phyloP scores from a whole-genome alignment of 2,888 invertebrate genomes.

The Zaprionus lineosus region DNA sequence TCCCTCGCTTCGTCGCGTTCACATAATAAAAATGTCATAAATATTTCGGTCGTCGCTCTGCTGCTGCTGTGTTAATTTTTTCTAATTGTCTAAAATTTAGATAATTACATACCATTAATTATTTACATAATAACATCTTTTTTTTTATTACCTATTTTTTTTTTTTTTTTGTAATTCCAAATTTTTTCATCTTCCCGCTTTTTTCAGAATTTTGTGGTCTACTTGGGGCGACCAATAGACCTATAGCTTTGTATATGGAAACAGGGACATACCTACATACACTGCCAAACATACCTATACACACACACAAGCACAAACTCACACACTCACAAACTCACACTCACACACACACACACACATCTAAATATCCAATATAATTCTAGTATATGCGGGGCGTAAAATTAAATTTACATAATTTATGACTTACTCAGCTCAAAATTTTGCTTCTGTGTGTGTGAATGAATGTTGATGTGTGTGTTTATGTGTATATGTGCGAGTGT shows the following conservation, averaged over 20 bases:
- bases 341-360: too few relatives aligned
- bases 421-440: conserved; percentile 75
- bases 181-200: background rate
- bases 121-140: conserved; percentile 75
- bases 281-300: too few relatives aligned
- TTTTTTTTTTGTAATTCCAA: background rate
- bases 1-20: conserved; percentile 39
- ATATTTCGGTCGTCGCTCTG: conserved; percentile 36
- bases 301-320: too few relatives aligned
- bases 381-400: conserved; percentile 66
- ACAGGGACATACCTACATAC: too few relatives aligned
- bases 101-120: conserved; percentile 80
- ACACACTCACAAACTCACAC: too few relatives aligned
- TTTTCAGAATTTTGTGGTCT: conserved; percentile 51
- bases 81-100: conserved; percentile 80
- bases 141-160: conserved; percentile 16
- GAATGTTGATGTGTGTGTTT: conserved; percentile 18
- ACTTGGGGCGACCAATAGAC: conserved; percentile 34
- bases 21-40: conserved; percentile 77
- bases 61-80: conserved; percentile 70
- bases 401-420: conserved; percentile 77
- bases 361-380: conserved; percentile 39
- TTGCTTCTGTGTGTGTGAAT: conserved; percentile 24
- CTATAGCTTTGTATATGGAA: conserved; percentile 9
- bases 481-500: conserved; percentile 44